phyloP scores from a whole-genome alignment of 2,888 invertebrate genomes.

The Euclidia mi region DNA sequence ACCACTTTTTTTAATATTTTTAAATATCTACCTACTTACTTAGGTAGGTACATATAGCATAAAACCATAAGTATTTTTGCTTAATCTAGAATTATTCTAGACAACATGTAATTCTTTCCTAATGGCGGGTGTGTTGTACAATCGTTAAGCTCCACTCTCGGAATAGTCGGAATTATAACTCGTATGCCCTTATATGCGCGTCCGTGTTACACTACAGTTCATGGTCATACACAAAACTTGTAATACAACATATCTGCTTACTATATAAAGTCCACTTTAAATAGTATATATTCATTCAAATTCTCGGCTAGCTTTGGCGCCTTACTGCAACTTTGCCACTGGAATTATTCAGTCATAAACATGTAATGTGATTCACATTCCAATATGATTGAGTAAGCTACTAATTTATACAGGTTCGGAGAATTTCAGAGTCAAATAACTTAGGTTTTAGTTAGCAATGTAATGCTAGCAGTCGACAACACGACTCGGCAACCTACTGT shows the following conservation, averaged over 20 bases:
- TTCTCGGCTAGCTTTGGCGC: neutral
- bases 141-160: slow-evolving; percentile 17
- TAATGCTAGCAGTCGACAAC: too few relatives aligned
- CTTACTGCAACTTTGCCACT: neutral
- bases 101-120: slow-evolving; percentile 22
- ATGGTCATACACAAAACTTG: slow-evolving; percentile 43
- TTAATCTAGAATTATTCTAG: neutral
- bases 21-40: too few relatives aligned
- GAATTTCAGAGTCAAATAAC: too few relatives aligned
- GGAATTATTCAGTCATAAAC: neutral
- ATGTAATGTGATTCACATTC: slow-evolving; percentile 1
- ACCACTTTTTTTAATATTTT: too few relatives aligned
- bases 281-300: neutral
- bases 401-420: too few relatives aligned
- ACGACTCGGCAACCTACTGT: too few relatives aligned
- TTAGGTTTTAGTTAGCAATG: too few relatives aligned
- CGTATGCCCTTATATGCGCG: slow-evolving; percentile 41
- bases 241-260: slow-evolving; percentile 16
- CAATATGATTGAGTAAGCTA: neutral
- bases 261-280: slow-evolving; percentile 15
- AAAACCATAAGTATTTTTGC: too few relatives aligned
- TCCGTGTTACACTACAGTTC: slow-evolving; percentile 31
- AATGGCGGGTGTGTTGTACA: slow-evolving; percentile 6
- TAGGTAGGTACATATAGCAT: too few relatives aligned
- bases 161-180: slow-evolving; percentile 46